Percentiles rank a stretch among this genome's conserved stretches.
phyloP scores from a whole-genome alignment of 2,797 vertebrate genomes.

The Syngnathus rostellatus region DNA sequence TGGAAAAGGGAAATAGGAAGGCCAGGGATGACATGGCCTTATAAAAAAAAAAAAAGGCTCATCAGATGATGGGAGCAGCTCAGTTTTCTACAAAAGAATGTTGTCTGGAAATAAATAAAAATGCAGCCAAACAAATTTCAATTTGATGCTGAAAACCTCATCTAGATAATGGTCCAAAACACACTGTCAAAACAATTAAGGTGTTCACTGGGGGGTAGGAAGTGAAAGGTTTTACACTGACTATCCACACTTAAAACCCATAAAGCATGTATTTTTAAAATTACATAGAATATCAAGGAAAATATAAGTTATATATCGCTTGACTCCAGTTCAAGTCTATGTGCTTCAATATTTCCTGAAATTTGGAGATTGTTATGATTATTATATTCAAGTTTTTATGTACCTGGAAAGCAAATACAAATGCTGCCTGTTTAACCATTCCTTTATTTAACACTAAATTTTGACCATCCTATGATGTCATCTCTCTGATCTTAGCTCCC shows the following conservation, averaged over 20 bases:
- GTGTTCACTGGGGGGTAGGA: too few relatives aligned
- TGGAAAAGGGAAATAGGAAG: background rate
- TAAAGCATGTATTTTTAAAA: background rate
- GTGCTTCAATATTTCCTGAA: too few relatives aligned
- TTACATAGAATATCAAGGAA: too few relatives aligned
- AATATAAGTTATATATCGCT: too few relatives aligned
- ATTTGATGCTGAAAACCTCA: background rate
- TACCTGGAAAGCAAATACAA: slow-evolving; percentile 19
- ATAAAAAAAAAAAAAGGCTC: too few relatives aligned
- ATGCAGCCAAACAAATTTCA: background rate
- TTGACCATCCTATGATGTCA: slow-evolving; percentile 8
- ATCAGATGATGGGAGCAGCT: background rate
- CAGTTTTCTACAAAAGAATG: background rate
- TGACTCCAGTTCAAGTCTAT: too few relatives aligned
- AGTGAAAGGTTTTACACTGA: too few relatives aligned
- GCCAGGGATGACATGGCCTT: background rate
- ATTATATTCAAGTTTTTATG: slow-evolving; percentile 15
- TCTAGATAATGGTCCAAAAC: background rate
- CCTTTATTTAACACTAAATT: background rate
- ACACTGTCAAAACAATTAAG: background rate
- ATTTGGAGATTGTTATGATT: too few relatives aligned
- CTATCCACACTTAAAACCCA: background rate
- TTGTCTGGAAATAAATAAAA: background rate
- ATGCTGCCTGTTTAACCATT: background rate
- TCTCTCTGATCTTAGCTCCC: slow-evolving; percentile 72